These are phyloP conservation scores for Daubentonia madagascariensis DNA, from an alignment of 2,113 vertebrate genomes.

Conservation along the genomic window DNA sequence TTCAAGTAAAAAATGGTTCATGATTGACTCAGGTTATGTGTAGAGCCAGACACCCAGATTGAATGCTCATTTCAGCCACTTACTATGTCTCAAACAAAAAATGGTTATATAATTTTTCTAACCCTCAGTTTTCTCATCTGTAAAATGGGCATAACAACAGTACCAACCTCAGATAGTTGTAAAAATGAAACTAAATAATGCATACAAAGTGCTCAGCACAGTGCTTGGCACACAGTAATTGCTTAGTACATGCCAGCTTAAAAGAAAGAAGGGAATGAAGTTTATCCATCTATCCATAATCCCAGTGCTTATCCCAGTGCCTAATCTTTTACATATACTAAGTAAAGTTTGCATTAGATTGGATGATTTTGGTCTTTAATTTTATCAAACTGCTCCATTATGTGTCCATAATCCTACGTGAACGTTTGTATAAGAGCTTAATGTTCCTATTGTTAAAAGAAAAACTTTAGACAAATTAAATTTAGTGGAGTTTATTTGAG, in stretches of 20 bases:
- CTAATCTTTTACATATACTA: background rate
- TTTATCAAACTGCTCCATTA: background rate
- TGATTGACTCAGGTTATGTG: background rate
- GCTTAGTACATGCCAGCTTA: background rate
- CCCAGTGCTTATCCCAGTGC: background rate
- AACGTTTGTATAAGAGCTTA: background rate
- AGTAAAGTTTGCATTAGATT: background rate
- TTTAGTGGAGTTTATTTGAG: background rate
- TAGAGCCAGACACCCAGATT: background rate
- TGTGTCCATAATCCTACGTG: background rate
- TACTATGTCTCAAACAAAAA: background rate
- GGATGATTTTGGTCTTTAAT: background rate
- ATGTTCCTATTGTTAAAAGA: background rate
- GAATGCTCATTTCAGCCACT: background rate
- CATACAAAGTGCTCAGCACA: background rate
- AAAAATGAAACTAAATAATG: background rate
- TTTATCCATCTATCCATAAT: background rate
- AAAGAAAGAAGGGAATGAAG: background rate
- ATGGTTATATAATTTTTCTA: background rate
- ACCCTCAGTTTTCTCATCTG: background rate
- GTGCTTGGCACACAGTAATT: background rate
- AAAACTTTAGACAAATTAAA: background rate
- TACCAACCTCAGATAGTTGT: background rate
- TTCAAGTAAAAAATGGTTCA: background rate
- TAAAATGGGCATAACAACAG: background rate